Evolutionary conservation across 2,888 invertebrate species (phyloP).

Genomic region (Drosophila tanythrix): DNA sequence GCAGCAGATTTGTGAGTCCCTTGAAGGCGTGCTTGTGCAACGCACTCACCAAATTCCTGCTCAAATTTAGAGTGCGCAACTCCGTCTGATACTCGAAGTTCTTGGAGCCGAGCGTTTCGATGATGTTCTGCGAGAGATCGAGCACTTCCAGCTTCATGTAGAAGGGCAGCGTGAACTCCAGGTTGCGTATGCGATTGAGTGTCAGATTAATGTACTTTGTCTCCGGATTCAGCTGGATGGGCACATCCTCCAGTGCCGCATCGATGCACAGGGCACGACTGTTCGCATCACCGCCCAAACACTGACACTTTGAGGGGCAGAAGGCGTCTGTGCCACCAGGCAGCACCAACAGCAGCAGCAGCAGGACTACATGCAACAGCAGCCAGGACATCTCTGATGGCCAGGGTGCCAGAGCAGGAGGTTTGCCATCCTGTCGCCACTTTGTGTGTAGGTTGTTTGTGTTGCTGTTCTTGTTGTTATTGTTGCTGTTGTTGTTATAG

Average conservation of each 20-base stretch:
- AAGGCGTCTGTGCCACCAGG: constrained; percentile 82
- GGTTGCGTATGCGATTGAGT: constrained; percentile 92
- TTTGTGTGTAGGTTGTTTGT: constrained; percentile 50
- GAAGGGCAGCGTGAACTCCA: constrained; percentile 92
- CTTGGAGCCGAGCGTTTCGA: constrained; percentile 91
- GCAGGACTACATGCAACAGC: constrained; percentile 46
- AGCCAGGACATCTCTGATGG: constrained; percentile 19
- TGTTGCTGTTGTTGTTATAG: background rate
- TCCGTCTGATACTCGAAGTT: constrained; percentile 92
- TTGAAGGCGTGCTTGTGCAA: constrained; percentile 91
- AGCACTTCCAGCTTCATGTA: constrained; percentile 92
- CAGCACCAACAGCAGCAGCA: constrained; percentile 72
- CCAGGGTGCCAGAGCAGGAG: constrained; percentile 14
- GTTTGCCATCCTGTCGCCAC: constrained; percentile 46
- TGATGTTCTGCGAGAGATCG: constrained; percentile 93
- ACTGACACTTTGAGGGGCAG: constrained; percentile 92
- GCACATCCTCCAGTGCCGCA: constrained; percentile 93
- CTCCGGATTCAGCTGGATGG: constrained; percentile 95
- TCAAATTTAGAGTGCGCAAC: constrained; percentile 91
- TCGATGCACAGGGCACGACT: constrained; percentile 91
- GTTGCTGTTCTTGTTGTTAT: constrained; percentile 12
- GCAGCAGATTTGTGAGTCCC: constrained; percentile 88
- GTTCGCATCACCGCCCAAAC: constrained; percentile 89
- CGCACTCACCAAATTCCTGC: constrained; percentile 90
- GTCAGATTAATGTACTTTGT: constrained; percentile 92